Conservation (phyloP, 2,113 vertebrate genomes). For the Tragulus kanchil region DNA sequence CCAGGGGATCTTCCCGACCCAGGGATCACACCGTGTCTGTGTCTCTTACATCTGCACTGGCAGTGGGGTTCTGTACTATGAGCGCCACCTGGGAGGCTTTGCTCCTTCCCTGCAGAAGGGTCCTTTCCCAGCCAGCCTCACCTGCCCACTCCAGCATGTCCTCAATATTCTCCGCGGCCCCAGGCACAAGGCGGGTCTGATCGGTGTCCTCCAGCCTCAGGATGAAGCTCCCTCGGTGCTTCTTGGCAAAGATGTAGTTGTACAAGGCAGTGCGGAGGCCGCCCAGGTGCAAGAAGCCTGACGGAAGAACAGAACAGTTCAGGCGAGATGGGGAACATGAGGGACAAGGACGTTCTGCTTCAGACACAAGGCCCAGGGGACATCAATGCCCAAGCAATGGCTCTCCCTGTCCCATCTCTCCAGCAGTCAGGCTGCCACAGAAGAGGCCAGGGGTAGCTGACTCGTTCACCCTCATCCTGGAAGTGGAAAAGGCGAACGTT, state of each 20-base stretch:
- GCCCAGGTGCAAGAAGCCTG: slow-evolving; percentile 96
- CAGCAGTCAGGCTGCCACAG: neutral
- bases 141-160: slow-evolving; percentile 96
- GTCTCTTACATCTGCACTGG: neutral
- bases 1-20: neutral
- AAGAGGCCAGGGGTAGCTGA: neutral
- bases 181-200: slow-evolving; percentile 91
- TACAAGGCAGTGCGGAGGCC: slow-evolving; percentile 97
- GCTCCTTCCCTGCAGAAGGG: neutral
- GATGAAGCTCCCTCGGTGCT: slow-evolving; percentile 92
- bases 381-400: neutral
- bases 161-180: slow-evolving; percentile 94
- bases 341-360: neutral
- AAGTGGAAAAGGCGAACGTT: neutral
- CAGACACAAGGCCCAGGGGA: neutral
- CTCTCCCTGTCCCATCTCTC: neutral
- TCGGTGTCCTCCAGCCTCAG: slow-evolving; percentile 97
- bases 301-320: neutral
- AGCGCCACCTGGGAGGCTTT: neutral
- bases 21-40: neutral
- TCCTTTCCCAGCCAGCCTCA: slow-evolving; percentile 75
- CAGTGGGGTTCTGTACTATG: neutral
- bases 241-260: slow-evolving; percentile 97
- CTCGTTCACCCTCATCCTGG: neutral
- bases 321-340: neutral